Percentiles rank a stretch among this genome's conserved stretches.
These are phyloP conservation scores for Heterohyrax brucei DNA, from an alignment of 2,797 vertebrate genomes.

Conservation along the genomic window DNA sequence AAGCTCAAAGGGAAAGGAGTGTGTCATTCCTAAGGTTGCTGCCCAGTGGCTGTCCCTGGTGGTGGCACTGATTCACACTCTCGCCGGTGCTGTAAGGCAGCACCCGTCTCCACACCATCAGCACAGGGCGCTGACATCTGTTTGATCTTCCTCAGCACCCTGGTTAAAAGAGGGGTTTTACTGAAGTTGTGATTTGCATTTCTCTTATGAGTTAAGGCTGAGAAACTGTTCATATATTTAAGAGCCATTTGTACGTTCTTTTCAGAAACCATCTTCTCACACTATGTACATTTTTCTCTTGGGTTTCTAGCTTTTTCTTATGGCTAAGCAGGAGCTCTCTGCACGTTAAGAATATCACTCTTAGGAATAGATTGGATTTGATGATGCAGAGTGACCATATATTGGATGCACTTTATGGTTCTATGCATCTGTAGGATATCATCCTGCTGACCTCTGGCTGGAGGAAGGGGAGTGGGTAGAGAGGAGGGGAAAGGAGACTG, in stretches of 20 bases:
- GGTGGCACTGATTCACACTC: background rate
- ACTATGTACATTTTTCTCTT: background rate
- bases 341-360: background rate
- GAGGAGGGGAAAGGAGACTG: too few relatives aligned
- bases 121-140: background rate
- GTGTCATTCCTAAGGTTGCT: background rate
- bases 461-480: too few relatives aligned
- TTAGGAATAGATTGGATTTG: background rate
- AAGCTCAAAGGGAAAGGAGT: too few relatives aligned
- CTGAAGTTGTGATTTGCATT: constrained; percentile 76
- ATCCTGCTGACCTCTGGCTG: too few relatives aligned
- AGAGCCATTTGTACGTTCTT: constrained; percentile 60
- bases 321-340: background rate
- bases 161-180: constrained; percentile 51
- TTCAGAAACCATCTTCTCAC: constrained; percentile 43
- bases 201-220: constrained; percentile 59
- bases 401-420: too few relatives aligned
- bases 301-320: background rate
- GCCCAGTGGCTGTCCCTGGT: background rate
- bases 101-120: background rate
- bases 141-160: constrained; percentile 60
- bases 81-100: background rate
- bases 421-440: too few relatives aligned
- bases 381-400: too few relatives aligned
- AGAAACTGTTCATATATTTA: constrained; percentile 56